phyloP scores from a whole-genome alignment of 2,113 vertebrate genomes.

The Dicerorhinus sumatrensis region DNA sequence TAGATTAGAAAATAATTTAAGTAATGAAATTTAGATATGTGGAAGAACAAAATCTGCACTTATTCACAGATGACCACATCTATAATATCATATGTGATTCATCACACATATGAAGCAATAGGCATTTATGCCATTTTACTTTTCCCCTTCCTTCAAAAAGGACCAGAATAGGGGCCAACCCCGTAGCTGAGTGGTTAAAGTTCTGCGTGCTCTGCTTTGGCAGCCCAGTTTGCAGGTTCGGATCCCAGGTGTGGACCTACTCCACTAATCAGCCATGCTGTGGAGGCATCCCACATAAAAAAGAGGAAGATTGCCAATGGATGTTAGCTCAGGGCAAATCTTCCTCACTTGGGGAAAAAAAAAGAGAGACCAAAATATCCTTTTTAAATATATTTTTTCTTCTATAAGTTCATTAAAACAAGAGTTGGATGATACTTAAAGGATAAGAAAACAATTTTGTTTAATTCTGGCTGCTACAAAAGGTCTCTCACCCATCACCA shows the following conservation, averaged over 20 bases:
- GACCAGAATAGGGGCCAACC: background rate
- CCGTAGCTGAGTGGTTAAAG: too few species aligned
- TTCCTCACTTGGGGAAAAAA: too few species aligned
- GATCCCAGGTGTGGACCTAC: too few species aligned
- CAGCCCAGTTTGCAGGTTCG: too few species aligned
- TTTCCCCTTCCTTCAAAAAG: background rate
- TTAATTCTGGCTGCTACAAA: constrained; percentile 30
- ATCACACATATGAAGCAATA: background rate
- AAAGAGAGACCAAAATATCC: background rate
- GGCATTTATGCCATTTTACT: constrained; percentile 8
- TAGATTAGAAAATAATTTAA: constrained; percentile 27
- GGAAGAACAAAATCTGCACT: background rate
- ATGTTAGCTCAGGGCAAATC: too few species aligned
- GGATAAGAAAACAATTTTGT: constrained; percentile 13
- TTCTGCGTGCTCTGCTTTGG: too few species aligned
- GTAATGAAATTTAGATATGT: constrained; percentile 36
- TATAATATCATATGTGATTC: background rate
- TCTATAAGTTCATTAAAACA: constrained; percentile 2
- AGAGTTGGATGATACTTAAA: background rate
- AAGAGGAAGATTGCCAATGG: too few species aligned
- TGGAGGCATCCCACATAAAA: too few species aligned
- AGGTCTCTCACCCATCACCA: background rate
- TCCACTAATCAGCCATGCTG: too few species aligned
- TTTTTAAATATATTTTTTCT: background rate
- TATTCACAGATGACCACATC: background rate